Evolutionary conservation across 2,888 invertebrate species (phyloP).

Genomic region (Mamestra brassicae): DNA sequence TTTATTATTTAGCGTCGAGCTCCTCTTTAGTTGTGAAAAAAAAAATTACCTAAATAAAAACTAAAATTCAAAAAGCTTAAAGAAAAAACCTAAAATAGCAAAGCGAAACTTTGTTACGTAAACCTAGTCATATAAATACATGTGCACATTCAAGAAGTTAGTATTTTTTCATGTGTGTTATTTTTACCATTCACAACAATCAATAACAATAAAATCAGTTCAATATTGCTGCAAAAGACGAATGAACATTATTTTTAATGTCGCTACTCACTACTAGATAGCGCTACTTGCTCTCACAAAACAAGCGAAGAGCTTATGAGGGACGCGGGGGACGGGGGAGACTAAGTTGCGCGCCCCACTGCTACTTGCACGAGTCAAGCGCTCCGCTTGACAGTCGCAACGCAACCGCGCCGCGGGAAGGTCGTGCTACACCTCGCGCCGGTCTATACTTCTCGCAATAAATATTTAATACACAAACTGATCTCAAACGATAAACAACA

Average conservation of each 20-base stretch:
- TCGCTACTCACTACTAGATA: slow-evolving; percentile 83
- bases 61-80: too few relatives aligned
- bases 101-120: too few relatives aligned
- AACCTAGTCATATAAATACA: neutral
- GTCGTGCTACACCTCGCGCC: slow-evolving; percentile 80
- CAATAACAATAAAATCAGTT: neutral
- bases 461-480: slow-evolving; percentile 87
- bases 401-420: slow-evolving; percentile 83
- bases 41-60: too few relatives aligned
- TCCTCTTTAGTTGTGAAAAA: too few relatives aligned
- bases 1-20: too few relatives aligned
- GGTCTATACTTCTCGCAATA: slow-evolving; percentile 84
- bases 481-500: slow-evolving; percentile 75
- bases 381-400: slow-evolving; percentile 86
- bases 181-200: neutral
- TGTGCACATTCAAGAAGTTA: neutral
- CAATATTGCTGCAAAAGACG: neutral
- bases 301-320: slow-evolving; percentile 76
- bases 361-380: slow-evolving; percentile 85
- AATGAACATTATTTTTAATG: slow-evolving; percentile 12
- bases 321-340: slow-evolving; percentile 77
- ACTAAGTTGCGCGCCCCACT: slow-evolving; percentile 85
- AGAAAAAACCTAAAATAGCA: too few relatives aligned
- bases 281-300: slow-evolving; percentile 71
- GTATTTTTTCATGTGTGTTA: neutral